Conservation (phyloP, 2,113 vertebrate species). For the Pavo muticus region DNA sequence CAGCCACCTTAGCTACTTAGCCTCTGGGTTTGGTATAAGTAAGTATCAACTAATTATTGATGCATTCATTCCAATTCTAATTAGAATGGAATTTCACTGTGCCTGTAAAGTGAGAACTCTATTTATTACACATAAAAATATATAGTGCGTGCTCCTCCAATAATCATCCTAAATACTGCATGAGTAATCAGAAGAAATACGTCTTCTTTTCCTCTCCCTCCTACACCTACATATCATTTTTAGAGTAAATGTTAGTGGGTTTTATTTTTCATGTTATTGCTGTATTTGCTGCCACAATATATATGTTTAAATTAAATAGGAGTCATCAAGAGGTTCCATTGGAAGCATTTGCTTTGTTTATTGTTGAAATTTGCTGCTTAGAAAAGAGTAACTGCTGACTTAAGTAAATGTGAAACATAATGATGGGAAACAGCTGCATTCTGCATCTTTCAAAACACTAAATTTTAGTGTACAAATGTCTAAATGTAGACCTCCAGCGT, state of each 20-base stretch:
- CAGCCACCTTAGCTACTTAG: neutral
- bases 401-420: conserved; percentile 63
- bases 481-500: conserved; percentile 55
- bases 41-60: conserved; percentile 43
- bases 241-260: conserved; percentile 14
- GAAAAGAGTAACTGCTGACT: conserved; percentile 72
- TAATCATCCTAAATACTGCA: conserved; percentile 41
- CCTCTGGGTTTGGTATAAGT: conserved; percentile 14
- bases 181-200: conserved; percentile 28
- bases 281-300: conserved; percentile 42
- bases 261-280: conserved; percentile 48
- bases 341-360: conserved; percentile 61
- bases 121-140: conserved; percentile 51
- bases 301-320: conserved; percentile 68
- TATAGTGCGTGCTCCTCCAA: neutral
- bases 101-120: conserved; percentile 35
- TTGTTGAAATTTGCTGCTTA: conserved; percentile 47
- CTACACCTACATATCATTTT: conserved; percentile 36
- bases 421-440: conserved; percentile 69
- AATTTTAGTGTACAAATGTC: conserved; percentile 47
- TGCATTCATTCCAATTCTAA: conserved; percentile 5
- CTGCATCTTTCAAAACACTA: conserved; percentile 43
- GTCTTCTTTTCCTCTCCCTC: conserved; percentile 25
- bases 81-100: neutral
- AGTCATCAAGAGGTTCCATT: conserved; percentile 53